Base-by-base conservation (phyloP, 2,113 vertebrate genomes). In the Cololabis saira region DNA sequence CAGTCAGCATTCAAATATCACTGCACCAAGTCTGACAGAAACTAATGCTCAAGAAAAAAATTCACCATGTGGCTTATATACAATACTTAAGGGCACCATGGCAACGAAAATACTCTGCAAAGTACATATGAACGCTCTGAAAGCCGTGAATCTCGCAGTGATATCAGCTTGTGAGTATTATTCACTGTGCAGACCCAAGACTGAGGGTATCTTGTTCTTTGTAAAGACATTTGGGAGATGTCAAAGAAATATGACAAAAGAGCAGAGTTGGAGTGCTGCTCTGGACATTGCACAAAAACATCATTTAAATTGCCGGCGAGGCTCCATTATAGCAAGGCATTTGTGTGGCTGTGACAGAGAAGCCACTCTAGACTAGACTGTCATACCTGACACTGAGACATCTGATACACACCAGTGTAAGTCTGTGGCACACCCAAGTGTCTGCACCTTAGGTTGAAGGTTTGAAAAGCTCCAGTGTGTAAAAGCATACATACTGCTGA, bases 401-500 rank as follows among this genome's bases (percentile, higher is more conserved):
- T 76, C 41, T 49, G 17, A 77, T 66, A 71, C 76, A 74, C 59
- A 53, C 19, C n/a, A 1, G 21, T 52, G 51, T 51, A 5, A 4
- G 51, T 42, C 48, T 65, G 33, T 12, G 40, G 17, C 1, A 12
- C 65, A n/a, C 43, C 10, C 72, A 56, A 64, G 76, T 71, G 81
- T 11, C 33, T 8, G 1, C 55, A 55, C 49, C 72, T 76, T 18
- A 24, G 45, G 22, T n/a, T 78, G 42, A 57, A 69, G 70, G 43
- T 86, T 64, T 81, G 41, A 72, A 21, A 18, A 71, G 60, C 60
- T 58, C 44, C 45, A 55, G 62, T 75, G 67, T 60, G 52, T 42
- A 68, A 49, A 61, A 48, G 67, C 22, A 71, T 58, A 61, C 54
- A 50, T 14, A 14, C 33, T 62, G 12, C 44, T 12, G 33, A 42